phyloP scores from a whole-genome alignment of 2,113 vertebrate species.

The Cricetomys ansorgei region DNA sequence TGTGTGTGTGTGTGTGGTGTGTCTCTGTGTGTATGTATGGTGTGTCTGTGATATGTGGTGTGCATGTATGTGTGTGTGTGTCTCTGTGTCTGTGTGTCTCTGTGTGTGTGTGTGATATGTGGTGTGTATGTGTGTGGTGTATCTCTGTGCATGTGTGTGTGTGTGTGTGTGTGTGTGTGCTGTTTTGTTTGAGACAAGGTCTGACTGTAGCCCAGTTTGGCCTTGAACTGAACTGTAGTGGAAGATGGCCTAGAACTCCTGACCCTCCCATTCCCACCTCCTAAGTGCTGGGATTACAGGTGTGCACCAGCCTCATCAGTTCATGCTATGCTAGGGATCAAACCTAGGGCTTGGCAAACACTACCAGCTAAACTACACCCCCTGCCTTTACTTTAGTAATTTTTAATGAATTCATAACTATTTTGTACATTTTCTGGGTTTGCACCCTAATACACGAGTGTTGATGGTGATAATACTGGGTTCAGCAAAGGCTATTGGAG shows the following conservation, averaged over 20 bases:
- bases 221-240: not conserved
- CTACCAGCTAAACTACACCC: not conserved
- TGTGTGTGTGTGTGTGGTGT: not conserved
- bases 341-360: not conserved
- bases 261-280: not conserved
- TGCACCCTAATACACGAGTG: constrained; percentile 35
- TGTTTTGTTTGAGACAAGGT: not conserved
- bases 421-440: not conserved
- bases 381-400: not conserved
- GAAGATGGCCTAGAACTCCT: not conserved
- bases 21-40: not conserved
- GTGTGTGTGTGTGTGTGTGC: not conserved
- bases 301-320: too few relatives aligned
- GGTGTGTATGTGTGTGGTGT: not conserved
- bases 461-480: not conserved
- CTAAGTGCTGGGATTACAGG: not conserved
- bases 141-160: not conserved
- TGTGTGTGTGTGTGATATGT: too few relatives aligned
- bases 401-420: constrained; percentile 22
- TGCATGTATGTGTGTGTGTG: not conserved
- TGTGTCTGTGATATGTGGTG: too few relatives aligned
- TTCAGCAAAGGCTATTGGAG: constrained; percentile 4
- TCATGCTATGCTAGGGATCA: too few relatives aligned
- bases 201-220: not conserved
- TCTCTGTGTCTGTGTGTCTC: too few relatives aligned